Conservation (phyloP, 2,797 vertebrate genomes). For the Pogonophryne albipinna region DNA sequence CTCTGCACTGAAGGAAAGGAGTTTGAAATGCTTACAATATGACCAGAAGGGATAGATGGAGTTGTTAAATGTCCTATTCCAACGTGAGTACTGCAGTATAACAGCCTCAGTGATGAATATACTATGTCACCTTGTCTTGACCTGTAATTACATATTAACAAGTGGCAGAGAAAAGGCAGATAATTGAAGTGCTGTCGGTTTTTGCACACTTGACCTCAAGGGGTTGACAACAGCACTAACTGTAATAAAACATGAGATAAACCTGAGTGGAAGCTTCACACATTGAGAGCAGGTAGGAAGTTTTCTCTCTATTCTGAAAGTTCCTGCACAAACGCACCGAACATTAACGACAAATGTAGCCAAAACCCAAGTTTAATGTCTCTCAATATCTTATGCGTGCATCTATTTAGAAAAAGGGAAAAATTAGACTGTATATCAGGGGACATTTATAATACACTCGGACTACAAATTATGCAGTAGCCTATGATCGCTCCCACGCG, state of each 20-base stretch:
- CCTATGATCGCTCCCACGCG: slow-evolving; percentile 41
- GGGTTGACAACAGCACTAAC: slow-evolving; percentile 25
- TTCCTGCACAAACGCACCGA: slow-evolving; percentile 8
- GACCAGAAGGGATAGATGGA: slow-evolving; percentile 22
- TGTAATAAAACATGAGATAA: slow-evolving; percentile 23
- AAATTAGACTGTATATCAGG: slow-evolving; percentile 14
- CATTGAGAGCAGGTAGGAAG: not conserved
- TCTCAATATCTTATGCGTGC: slow-evolving; percentile 23
- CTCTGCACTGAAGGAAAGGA: not conserved
- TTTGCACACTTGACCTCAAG: slow-evolving; percentile 22
- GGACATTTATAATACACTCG: slow-evolving; percentile 49
- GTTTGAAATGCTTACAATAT: slow-evolving; percentile 36
- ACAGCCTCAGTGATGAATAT: not conserved
- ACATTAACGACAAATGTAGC: slow-evolving; percentile 9
- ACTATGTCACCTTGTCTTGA: slow-evolving; percentile 13
- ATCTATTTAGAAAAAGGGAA: slow-evolving; percentile 47
- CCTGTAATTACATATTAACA: slow-evolving; percentile 21
- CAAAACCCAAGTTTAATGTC: slow-evolving; percentile 26
- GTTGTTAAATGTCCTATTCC: slow-evolving; percentile 13
- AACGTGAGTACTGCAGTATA: not conserved
- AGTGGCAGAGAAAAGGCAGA: slow-evolving; percentile 21
- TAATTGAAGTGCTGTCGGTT: slow-evolving; percentile 28
- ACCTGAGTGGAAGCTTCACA: slow-evolving; percentile 36
- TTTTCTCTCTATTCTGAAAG: slow-evolving; percentile 14
- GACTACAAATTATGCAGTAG: slow-evolving; percentile 33